A percentile compares a stretch with the other conserved stretches of the same genome.
Conservation (phyloP, 1,140 invertebrate species). For the Drosophila tsacasi region DNA sequence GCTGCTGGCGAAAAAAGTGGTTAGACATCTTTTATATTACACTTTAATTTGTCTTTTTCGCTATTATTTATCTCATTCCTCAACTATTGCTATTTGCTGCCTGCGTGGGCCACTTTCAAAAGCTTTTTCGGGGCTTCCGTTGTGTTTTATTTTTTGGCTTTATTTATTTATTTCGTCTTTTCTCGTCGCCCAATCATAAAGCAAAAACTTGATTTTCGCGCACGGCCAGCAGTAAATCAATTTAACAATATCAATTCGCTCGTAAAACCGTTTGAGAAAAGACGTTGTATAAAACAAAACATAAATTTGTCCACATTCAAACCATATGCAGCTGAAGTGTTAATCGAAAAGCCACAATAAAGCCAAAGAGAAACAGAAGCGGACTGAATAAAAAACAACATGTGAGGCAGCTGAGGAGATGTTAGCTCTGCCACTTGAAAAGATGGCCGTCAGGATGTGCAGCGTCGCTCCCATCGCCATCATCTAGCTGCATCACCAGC, state of each 20-base stretch:
- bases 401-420: constrained; percentile 55
- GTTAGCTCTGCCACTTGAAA: constrained; percentile 59
- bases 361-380: constrained; percentile 31
- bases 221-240: constrained; percentile 65
- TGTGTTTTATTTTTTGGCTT: constrained; percentile 25
- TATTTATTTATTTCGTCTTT: constrained; percentile 40
- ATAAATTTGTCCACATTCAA: constrained; percentile 35
- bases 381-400: constrained; percentile 35
- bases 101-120: constrained; percentile 77
- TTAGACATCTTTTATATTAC: constrained; percentile 78
- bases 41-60: constrained; percentile 76
- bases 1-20: constrained; percentile 63
- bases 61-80: constrained; percentile 68
- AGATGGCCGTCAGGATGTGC: constrained; percentile 78
- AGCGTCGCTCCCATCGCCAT: constrained; percentile 42
- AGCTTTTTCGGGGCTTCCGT: constrained; percentile 42
- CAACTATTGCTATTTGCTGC: constrained; percentile 66
- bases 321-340: constrained; percentile 62
- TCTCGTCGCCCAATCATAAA: constrained; percentile 42
- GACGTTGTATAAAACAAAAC: constrained; percentile 12
- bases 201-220: constrained; percentile 58
- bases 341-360: constrained; percentile 50
- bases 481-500: constrained; percentile 55
- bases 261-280: constrained; percentile 41
- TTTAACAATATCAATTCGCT: constrained; percentile 53